A percentile compares a stretch with the other conserved stretches of the same genome.
Conservation (phyloP, 2,113 vertebrate species). For the Odocoileus virginianus region DNA sequence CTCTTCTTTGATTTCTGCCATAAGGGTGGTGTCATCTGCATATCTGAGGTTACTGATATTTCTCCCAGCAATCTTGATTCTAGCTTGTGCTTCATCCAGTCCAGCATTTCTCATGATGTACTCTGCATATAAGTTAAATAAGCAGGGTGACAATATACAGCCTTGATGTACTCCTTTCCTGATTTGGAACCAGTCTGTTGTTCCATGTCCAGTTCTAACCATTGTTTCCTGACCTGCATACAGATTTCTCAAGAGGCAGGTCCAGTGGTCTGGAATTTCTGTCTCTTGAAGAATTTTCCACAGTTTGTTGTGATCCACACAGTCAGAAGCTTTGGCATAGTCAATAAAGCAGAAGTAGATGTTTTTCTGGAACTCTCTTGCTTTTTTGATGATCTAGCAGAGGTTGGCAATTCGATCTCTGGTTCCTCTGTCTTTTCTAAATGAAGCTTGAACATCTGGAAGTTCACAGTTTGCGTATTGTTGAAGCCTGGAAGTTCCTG, state of each 20-base stretch:
- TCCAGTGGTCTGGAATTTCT: neutral
- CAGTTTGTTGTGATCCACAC: neutral
- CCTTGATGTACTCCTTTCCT: neutral
- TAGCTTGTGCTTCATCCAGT: neutral
- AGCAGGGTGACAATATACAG: neutral
- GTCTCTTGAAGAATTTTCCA: rapidly evolving
- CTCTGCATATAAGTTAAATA: neutral
- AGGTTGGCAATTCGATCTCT: neutral
- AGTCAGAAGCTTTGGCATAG: neutral
- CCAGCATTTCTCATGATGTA: neutral
- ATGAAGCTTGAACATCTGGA: neutral
- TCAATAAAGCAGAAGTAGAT: neutral
- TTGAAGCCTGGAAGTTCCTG: neutral
- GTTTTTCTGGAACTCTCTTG: neutral
- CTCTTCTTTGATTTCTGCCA: neutral
- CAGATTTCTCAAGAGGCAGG: neutral
- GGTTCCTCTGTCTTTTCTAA: neutral
- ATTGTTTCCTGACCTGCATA: neutral
- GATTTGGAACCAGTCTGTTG: neutral
- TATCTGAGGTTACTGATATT: neutral
- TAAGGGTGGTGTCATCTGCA: neutral
- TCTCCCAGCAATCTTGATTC: neutral
- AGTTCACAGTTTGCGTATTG: neutral
- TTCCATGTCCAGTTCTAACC: neutral
- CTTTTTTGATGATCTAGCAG: neutral